These are phyloP conservation scores for Metopia argyrocephala DNA, from an alignment of 2,888 invertebrate genomes.

Conservation along the genomic window DNA sequence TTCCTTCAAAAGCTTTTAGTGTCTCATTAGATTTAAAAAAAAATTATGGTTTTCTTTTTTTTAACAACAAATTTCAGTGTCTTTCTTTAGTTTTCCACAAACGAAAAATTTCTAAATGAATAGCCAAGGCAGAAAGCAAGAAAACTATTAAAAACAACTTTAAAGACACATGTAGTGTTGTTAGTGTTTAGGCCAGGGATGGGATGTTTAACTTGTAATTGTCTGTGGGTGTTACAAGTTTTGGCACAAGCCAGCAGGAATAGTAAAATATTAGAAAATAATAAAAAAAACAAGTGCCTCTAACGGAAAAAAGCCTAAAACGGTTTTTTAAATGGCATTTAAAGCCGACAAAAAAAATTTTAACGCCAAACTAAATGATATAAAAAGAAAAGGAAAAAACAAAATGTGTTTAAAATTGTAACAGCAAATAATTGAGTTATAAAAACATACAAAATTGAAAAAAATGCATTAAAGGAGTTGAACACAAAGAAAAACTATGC, in stretches of 20 bases:
- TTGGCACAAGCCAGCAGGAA: not conserved
- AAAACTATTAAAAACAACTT: not conserved
- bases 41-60: too few relatives aligned
- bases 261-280: not conserved
- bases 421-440: conserved; percentile 64
- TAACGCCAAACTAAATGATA: conserved; percentile 51
- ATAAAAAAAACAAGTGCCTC: not conserved
- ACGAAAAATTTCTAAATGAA: not conserved
- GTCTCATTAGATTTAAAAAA: too few relatives aligned
- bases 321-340: conserved; percentile 53
- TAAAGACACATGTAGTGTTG: not conserved
- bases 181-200: not conserved
- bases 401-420: conserved; percentile 40
- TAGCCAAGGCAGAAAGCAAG: not conserved
- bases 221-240: conserved; percentile 38
- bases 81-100: too few relatives aligned
- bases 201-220: conserved; percentile 22
- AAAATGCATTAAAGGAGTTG: not conserved
- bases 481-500: not conserved
- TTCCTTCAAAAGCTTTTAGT: too few relatives aligned
- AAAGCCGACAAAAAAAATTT: conserved; percentile 42
- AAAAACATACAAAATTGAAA: conserved; percentile 20
- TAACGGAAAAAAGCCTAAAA: not conserved
- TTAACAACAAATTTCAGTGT: too few relatives aligned
- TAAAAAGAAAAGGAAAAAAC: not conserved